phyloP scores from a whole-genome alignment of 2,888 invertebrate species.

The Rotaria magnacalcarata region DNA sequence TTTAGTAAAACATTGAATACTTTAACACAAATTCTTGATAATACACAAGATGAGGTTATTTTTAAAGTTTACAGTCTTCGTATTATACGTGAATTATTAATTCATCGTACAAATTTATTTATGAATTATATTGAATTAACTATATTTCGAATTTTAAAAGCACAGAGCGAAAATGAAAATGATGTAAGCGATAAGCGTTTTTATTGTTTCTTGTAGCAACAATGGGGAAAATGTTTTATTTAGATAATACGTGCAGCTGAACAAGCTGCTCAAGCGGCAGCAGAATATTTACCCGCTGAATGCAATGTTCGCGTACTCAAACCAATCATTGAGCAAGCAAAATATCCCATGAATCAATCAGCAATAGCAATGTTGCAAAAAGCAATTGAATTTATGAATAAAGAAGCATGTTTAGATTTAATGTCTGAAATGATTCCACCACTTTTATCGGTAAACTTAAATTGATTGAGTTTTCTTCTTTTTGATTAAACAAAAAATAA shows the following conservation, averaged over 20 bases:
- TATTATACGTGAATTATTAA: slow-evolving; percentile 69
- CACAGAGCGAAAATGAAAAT: slow-evolving; percentile 68
- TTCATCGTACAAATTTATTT: slow-evolving; percentile 73
- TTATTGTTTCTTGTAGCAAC: too few species aligned
- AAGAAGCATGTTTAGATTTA: slow-evolving; percentile 36
- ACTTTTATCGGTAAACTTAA: slow-evolving; percentile 13
- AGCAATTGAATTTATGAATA: slow-evolving; percentile 44
- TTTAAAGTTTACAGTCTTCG: slow-evolving; percentile 14
- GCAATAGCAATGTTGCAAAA: slow-evolving; percentile 76
- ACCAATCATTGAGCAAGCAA: slow-evolving; percentile 77
- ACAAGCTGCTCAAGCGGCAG: slow-evolving; percentile 72
- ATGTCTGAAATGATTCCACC: slow-evolving; percentile 39
- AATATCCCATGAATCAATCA: slow-evolving; percentile 79
- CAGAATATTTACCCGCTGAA: slow-evolving; percentile 74
- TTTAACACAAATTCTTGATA: slow-evolving; percentile 24
- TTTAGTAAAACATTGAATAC: slow-evolving; percentile 34
- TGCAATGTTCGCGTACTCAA: slow-evolving; percentile 72
- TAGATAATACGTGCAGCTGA: slow-evolving; percentile 61
- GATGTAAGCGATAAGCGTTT: slow-evolving; percentile 54
- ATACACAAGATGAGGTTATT: neutral
- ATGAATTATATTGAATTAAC: slow-evolving; percentile 83
- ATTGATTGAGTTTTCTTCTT: neutral
- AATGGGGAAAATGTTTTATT: neutral
- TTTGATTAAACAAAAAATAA: neutral
- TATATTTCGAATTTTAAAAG: slow-evolving; percentile 78